phyloP scores from a whole-genome alignment of 2,113 vertebrate species.

The Zosterops borbonicus region DNA sequence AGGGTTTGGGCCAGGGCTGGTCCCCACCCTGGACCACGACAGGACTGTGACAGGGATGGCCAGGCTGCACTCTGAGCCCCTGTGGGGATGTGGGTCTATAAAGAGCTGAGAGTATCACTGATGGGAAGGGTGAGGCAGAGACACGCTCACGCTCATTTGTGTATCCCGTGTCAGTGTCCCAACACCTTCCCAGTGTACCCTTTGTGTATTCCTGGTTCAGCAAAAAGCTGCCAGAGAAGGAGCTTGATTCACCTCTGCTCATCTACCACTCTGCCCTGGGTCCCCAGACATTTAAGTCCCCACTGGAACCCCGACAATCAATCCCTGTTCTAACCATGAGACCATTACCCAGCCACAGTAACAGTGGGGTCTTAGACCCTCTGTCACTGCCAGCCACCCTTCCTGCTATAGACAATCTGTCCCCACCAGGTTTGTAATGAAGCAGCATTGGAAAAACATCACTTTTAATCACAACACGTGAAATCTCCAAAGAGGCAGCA shows the following conservation, averaged over 20 bases:
- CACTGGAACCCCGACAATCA: not conserved
- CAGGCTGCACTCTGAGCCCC: not conserved
- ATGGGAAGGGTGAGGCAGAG: not conserved
- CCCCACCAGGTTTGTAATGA: not conserved
- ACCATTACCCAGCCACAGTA: not conserved
- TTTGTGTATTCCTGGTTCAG: not conserved
- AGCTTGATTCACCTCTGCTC: not conserved
- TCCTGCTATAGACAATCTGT: not conserved
- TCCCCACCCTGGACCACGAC: not conserved
- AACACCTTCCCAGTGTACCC: not conserved
- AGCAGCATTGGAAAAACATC: slow-evolving; percentile 45
- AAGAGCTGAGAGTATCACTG: not conserved
- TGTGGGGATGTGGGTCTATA: not conserved
- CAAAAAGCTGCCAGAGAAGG: not conserved
- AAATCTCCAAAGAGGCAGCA: slow-evolving; percentile 6
- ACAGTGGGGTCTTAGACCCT: not conserved
- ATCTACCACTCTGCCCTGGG: not conserved
- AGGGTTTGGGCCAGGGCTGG: not conserved
- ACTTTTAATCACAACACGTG: not conserved
- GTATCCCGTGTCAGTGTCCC: accelerated
- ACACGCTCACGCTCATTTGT: accelerated
- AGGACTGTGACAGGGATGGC: not conserved
- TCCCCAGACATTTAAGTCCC: not conserved
- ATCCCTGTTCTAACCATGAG: not conserved
- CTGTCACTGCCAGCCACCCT: not conserved